Percentiles rank a stretch among this genome's conserved stretches.
These are phyloP conservation scores for Drosophila cognata DNA, from an alignment of 2,888 invertebrate species.

Conservation along the genomic window DNA sequence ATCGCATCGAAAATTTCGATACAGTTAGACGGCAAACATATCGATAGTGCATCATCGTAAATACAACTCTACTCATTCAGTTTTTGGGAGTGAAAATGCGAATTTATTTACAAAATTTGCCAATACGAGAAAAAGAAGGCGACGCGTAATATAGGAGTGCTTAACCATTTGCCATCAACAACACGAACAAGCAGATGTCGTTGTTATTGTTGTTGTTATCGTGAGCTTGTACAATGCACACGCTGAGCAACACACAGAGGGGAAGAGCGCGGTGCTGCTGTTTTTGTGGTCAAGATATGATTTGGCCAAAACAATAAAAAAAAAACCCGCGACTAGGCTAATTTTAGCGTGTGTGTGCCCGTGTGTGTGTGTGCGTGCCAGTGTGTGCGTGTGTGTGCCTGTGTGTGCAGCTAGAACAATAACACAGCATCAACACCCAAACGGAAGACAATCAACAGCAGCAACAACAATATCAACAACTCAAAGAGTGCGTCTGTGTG, in stretches of 20 bases:
- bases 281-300: slow-evolving; percentile 70
- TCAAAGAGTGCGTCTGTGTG: slow-evolving; percentile 49
- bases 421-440: slow-evolving; percentile 35
- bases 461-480: slow-evolving; percentile 49
- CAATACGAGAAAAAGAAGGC: slow-evolving; percentile 50
- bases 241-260: slow-evolving; percentile 36
- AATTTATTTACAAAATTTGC: slow-evolving; percentile 67
- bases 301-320: slow-evolving; percentile 71
- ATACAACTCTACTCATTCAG: slow-evolving; percentile 50
- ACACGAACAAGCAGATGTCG: slow-evolving; percentile 23
- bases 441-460: slow-evolving; percentile 32
- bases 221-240: slow-evolving; percentile 52
- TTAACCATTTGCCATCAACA: slow-evolving; percentile 32
- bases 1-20: slow-evolving; percentile 2
- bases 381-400: slow-evolving; percentile 23
- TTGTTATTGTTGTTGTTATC: slow-evolving; percentile 17
- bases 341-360: slow-evolving; percentile 43
- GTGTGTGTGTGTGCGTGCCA: slow-evolving; percentile 4
- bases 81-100: slow-evolving; percentile 64
- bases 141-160: slow-evolving; percentile 42
- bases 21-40: neutral
- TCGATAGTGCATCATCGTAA: slow-evolving; percentile 21
- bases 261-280: slow-evolving; percentile 54
- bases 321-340: slow-evolving; percentile 58
- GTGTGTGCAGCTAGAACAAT: slow-evolving; percentile 43